Evolutionary conservation across 1,140 invertebrate species (phyloP).

Genomic region (Triops cancriformis): DNA sequence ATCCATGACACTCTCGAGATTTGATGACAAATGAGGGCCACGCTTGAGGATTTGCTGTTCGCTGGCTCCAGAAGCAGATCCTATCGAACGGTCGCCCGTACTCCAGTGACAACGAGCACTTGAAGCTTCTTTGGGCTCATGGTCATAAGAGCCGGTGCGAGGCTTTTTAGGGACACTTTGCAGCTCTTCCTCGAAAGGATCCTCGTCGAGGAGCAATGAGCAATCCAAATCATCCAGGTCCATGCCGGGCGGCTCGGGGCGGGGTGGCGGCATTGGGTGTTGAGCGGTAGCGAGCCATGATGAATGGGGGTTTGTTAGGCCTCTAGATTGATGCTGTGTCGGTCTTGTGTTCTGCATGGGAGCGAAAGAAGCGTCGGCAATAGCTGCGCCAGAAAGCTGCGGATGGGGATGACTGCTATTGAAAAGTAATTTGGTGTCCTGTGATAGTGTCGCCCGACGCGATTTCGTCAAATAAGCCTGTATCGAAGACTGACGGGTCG

Average conservation of each 20-base stretch:
- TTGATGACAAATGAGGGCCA: neutral
- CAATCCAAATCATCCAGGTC: neutral
- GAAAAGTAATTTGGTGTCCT: constrained; percentile 1
- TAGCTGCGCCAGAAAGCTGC: neutral
- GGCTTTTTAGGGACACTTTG: neutral
- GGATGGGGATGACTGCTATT: neutral
- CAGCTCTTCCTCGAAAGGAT: neutral
- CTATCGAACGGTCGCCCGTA: neutral
- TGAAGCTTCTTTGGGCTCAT: neutral
- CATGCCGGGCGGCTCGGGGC: neutral
- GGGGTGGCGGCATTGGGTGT: neutral
- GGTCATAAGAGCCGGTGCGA: neutral
- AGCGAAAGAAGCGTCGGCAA: neutral
- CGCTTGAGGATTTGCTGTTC: neutral
- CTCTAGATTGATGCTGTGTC: neutral
- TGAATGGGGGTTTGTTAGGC: neutral
- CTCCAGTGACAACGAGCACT: neutral
- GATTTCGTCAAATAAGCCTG: neutral
- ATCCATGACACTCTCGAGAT: neutral
- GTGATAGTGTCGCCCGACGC: neutral
- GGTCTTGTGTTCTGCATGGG: neutral
- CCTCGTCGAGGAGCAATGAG: constrained; percentile 1
- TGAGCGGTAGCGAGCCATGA: neutral
- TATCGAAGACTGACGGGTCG: neutral
- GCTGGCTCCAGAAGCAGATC: neutral